These are phyloP conservation scores for Bugula neritina DNA, from an alignment of 2,888 invertebrate species.

Conservation along the genomic window DNA sequence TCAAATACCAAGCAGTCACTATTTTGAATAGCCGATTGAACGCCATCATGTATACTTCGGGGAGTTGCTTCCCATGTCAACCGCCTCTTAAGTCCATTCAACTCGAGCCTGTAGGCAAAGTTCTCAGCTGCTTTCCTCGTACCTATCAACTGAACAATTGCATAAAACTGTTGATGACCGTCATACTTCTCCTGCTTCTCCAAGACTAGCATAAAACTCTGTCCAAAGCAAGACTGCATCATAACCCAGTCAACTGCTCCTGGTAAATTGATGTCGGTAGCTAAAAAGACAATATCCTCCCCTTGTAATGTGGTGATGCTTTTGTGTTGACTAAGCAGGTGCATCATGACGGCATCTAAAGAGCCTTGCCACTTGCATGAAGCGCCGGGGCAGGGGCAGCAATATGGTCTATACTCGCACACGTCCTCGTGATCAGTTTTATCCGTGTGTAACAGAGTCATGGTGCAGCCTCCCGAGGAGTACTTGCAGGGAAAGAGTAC, in stretches of 20 bases:
- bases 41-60: constrained; percentile 95
- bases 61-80: constrained; percentile 99
- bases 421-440: constrained; percentile 97
- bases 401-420: constrained; percentile 94
- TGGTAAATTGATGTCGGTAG: constrained; percentile 97
- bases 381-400: constrained; percentile 98
- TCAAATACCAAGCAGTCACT: constrained; percentile 99
- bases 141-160: constrained; percentile 97
- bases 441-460: constrained; percentile 87
- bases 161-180: constrained; percentile 62
- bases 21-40: constrained; percentile 91
- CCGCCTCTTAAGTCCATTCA: constrained; percentile 87
- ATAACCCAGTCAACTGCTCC: constrained; percentile 98
- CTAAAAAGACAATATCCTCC: constrained; percentile 98
- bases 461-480: constrained; percentile 86
- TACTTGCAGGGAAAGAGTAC: constrained; percentile 99
- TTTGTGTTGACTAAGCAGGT: constrained; percentile 82
- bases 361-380: constrained; percentile 99
- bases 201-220: constrained; percentile 97
- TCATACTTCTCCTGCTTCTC: constrained; percentile 86
- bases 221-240: constrained; percentile 99
- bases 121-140: constrained; percentile 97
- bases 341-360: constrained; percentile 95
- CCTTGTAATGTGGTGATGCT: constrained; percentile 96
- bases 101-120: constrained; percentile 93